Evolutionary conservation across 1,140 invertebrate genomes (phyloP), one percentile per base, ranked within the genome.

Genomic region (Drosophila asahinai): DNA sequence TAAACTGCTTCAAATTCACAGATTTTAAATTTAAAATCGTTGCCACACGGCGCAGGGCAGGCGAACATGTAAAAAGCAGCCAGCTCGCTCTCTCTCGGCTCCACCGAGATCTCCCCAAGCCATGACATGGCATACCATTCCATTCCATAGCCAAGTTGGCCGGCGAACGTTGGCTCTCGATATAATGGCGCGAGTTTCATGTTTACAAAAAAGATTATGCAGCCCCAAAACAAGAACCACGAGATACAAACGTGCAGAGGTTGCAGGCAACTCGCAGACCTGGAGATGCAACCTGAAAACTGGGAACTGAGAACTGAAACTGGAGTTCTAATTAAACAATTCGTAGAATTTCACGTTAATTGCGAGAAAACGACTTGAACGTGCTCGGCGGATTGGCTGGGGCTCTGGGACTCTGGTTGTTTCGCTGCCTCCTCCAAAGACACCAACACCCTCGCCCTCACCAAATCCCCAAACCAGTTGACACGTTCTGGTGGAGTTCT

Each of bases 291-390:
- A 54, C 63, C 73, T 66, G 75, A 51, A 76, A 65, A 65, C 55
- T 58, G 55, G 55, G 36, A 58, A 45, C 66, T 63, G 59, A 55
- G 25, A 77, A 63, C 45, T 70, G 64, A 60, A 71, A 79, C 63
- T 77, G 81, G 62, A 90, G 86, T 91, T 92, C 91, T 92, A 92
- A 92, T 92, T 92, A 92, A 92, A 92, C 86, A 92, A 92, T 92
- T 92, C 91, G 91, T 92, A 92, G 91, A 92, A 92, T 92, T 92
- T 92, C 91, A 79, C 83, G 83, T 92, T 92, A 92, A 92, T 92
- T 92, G 91, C 86, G 80, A 92, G 86, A 90, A 86, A 90, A 90
- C 86, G 86, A 90, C 75, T 76, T 72, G 86, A 91, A 91, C 86
- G 86, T 91, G 87, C 86, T 72, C 62, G 79, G 55, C 61, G 73